phyloP scores from a whole-genome alignment of 2,113 vertebrate genomes.

The Beaufortia kweichowensis region DNA sequence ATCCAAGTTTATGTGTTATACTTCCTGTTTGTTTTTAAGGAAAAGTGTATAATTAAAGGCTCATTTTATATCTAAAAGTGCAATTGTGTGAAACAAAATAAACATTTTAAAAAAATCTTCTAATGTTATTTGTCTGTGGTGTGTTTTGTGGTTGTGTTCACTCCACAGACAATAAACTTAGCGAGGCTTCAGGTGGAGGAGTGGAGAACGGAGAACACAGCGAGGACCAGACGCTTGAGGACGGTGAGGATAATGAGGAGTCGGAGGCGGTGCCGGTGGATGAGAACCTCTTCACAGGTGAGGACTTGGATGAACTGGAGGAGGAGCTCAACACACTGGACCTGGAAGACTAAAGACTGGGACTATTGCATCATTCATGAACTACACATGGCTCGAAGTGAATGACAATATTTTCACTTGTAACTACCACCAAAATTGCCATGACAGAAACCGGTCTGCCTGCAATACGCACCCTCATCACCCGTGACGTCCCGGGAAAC shows the following conservation, averaged over 20 bases:
- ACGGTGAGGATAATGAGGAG: constrained; percentile 71
- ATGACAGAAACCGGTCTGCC: constrained; percentile 17
- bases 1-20: no score
- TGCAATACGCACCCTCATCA: constrained; percentile 22
- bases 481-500: background rate
- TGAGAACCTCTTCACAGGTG: constrained; percentile 97
- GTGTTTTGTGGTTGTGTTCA: constrained; percentile 15
- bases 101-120: background rate
- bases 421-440: constrained; percentile 28
- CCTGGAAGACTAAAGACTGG: constrained; percentile 83
- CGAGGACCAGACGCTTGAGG: constrained; percentile 57
- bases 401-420: constrained; percentile 45
- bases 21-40: no score
- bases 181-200: constrained; percentile 88
- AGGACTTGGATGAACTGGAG: constrained; percentile 96
- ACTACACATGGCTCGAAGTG: constrained; percentile 48
- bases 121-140: background rate
- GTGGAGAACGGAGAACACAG: constrained; percentile 78
- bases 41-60: no score
- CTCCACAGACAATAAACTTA: constrained; percentile 84
- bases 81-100: background rate
- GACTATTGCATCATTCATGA: constrained; percentile 20
- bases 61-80: background rate
- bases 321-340: constrained; percentile 94
- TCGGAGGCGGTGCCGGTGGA: constrained; percentile 91